These are phyloP conservation scores for Acomys russatus DNA, from an alignment of 2,797 vertebrate species.

Conservation along the genomic window DNA sequence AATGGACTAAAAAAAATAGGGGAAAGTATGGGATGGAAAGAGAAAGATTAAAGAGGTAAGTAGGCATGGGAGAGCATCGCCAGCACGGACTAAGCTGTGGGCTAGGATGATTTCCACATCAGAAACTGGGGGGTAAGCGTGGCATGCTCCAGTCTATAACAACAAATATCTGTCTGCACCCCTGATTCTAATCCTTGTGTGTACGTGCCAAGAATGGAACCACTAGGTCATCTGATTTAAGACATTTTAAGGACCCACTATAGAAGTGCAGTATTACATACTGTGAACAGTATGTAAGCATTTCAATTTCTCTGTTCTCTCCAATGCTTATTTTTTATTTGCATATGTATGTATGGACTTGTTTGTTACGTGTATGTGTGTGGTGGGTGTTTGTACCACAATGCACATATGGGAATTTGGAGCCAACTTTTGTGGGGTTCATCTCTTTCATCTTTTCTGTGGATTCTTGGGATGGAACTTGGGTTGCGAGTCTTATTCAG, in stretches of 20 bases:
- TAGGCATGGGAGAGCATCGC: background rate
- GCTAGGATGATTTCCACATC: background rate
- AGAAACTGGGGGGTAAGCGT: background rate
- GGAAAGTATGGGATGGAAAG: background rate
- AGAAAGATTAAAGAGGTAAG: background rate
- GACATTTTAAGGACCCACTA: background rate
- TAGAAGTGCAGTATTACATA: background rate
- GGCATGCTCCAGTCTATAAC: background rate
- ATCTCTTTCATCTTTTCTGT: background rate
- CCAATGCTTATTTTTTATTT: background rate
- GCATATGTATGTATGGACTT: background rate
- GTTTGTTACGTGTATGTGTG: background rate
- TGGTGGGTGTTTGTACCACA: background rate
- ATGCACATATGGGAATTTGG: background rate
- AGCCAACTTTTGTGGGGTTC: background rate
- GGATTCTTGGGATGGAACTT: background rate
- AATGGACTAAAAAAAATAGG: background rate
- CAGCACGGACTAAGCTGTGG: background rate
- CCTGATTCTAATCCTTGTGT: background rate
- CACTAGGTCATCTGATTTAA: background rate
- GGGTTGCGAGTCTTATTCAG: background rate
- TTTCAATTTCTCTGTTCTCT: constrained; percentile 2
- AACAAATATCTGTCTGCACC: background rate
- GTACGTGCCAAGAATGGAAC: background rate
- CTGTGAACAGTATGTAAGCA: background rate